Evolutionary conservation across 2,113 vertebrate genomes (phyloP).

Genomic region (Dromiciops gliroides): DNA sequence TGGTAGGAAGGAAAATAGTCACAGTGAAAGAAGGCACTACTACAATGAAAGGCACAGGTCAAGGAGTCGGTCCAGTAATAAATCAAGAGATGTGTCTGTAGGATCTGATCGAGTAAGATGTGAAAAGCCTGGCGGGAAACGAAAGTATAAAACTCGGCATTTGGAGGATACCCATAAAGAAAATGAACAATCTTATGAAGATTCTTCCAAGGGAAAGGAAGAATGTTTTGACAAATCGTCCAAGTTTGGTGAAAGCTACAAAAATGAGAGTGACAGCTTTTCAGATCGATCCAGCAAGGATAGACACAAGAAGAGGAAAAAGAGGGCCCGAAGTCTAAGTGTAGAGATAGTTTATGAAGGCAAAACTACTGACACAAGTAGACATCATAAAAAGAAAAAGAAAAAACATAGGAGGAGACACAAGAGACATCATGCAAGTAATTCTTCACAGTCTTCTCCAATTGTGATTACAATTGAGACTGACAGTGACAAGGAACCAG

Average conservation of each 20-base stretch:
- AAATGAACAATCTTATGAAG: constrained; percentile 58
- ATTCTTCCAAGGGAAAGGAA: constrained; percentile 71
- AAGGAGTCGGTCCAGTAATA: constrained; percentile 86
- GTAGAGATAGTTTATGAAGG: constrained; percentile 90
- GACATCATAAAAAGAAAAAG: constrained; percentile 91
- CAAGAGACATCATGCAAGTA: constrained; percentile 80
- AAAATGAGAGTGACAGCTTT: constrained; percentile 77
- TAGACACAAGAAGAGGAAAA: constrained; percentile 84
- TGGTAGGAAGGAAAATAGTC: constrained; percentile 82
- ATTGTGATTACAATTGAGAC: constrained; percentile 92
- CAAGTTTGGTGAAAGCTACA: constrained; percentile 76
- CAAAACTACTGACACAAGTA: constrained; percentile 80
- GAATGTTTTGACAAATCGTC: constrained; percentile 73
- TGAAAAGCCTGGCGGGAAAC: constrained; percentile 92
- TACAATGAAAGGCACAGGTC: constrained; percentile 84
- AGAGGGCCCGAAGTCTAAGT: constrained; percentile 87
- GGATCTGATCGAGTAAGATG: constrained; percentile 79
- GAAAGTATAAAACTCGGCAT: constrained; percentile 94
- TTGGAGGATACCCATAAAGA: constrained; percentile 83
- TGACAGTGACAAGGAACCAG: constrained; percentile 87
- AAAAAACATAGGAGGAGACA: constrained; percentile 94
- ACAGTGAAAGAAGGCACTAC: constrained; percentile 82
- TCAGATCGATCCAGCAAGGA: constrained; percentile 84
- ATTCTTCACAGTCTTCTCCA: constrained; percentile 75
- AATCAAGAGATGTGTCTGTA: constrained; percentile 83